These are phyloP conservation scores for Pogonophryne albipinna DNA, from an alignment of 2,797 vertebrate genomes.

Conservation along the genomic window DNA sequence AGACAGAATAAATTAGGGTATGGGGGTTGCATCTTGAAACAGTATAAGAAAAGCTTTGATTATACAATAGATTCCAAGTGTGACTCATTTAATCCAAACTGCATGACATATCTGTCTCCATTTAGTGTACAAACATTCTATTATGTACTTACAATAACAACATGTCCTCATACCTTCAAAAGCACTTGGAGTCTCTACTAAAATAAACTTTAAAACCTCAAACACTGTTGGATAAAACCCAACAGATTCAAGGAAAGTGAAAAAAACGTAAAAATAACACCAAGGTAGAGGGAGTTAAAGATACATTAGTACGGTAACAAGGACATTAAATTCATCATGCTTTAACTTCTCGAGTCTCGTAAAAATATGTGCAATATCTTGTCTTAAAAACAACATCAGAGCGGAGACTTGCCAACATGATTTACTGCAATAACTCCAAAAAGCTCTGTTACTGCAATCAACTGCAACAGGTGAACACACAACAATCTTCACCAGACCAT, in stretches of 20 bases:
- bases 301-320: background rate
- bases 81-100: background rate
- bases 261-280: background rate
- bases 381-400: background rate
- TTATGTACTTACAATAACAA: background rate
- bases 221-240: background rate
- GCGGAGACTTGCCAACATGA: background rate
- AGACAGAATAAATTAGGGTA: background rate
- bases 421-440: slow-evolving; percentile 36
- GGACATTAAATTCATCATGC: background rate
- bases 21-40: background rate
- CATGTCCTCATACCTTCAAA: background rate
- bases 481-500: slow-evolving; percentile 81
- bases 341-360: background rate
- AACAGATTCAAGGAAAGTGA: background rate
- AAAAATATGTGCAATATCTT: no score
- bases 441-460: slow-evolving; percentile 64
- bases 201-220: background rate
- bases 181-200: background rate
- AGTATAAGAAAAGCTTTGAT: background rate
- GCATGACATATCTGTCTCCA: background rate
- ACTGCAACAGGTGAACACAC: slow-evolving; percentile 67
- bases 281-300: background rate
- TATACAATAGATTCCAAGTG: background rate
- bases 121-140: background rate